Evolutionary conservation across 2,113 vertebrate genomes (phyloP), one percentile per base, ranked within the genome.

Genomic region (Serinus canaria): DNA sequence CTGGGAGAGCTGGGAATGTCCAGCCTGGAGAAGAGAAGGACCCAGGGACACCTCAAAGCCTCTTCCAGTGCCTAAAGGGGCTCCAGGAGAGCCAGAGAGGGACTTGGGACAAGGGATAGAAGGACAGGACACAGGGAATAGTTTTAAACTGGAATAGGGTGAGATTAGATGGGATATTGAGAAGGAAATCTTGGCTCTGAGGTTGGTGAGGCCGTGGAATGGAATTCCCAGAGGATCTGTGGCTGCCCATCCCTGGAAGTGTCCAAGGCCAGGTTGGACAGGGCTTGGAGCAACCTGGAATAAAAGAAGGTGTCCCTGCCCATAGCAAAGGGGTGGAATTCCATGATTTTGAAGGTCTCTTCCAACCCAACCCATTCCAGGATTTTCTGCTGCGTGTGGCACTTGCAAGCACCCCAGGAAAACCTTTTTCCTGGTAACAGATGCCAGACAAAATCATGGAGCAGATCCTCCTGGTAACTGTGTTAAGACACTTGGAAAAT

Each of bases 181-280:
- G 16, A 80, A 50, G 43, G 5, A 88, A 72, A 15, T 56, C 30
- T 2, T 30, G 0, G 0, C 2, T 70, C 9, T 0, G 58, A 56
- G 13, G 30, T 3, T 63, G 41, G 2, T 2, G 30, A 43, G 24
- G 25, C 0, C 0, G 4, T 63, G 35, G n/a, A 9, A 3, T 33
- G 8, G 22, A 52, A 62, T 19, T 78, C 3, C 21, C 23, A 30
- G 23, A 24, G n/a, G 5, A 78, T 1, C 15, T 69, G 63, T 46
- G 33, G 15, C 33, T 78, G 4, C 33, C 2, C 3, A n/a, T 63
- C 4, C 41, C 41, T 88, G 58, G 17, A 56, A 43, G 5, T 31
- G 25, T 35, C 6, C 25, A 12, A 22, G 30, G 6, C 14, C n/a
- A 25, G 50, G 47, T 49, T 49, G 47, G 47, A 25, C 13, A 15